A percentile compares a stretch with the other conserved stretches of the same genome.
These are phyloP conservation scores for Antheraea pernyi DNA, from an alignment of 1,140 invertebrate genomes.

Conservation along the genomic window DNA sequence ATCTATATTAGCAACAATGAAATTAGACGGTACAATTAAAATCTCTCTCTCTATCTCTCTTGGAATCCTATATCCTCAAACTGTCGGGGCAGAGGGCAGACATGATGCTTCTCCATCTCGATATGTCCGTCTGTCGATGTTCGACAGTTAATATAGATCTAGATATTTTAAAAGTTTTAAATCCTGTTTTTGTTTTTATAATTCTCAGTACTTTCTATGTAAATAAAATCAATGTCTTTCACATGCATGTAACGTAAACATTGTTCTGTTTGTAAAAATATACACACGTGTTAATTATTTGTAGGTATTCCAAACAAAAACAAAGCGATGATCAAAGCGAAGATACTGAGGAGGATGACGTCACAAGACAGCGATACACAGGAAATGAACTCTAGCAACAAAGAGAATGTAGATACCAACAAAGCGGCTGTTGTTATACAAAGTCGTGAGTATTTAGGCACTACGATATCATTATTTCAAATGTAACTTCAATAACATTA, in stretches of 20 bases:
- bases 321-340: slow-evolving; percentile 69
- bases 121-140: too few relatives aligned
- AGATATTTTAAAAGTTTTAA: too few relatives aligned
- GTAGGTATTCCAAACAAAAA: slow-evolving; percentile 62
- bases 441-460: slow-evolving; percentile 79
- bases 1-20: too few relatives aligned
- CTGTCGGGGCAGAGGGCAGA: too few relatives aligned
- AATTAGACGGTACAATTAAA: too few relatives aligned
- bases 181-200: background rate
- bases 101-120: too few relatives aligned
- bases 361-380: slow-evolving; percentile 63
- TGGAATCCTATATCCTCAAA: too few relatives aligned
- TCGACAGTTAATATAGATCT: too few relatives aligned
- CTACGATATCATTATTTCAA: background rate
- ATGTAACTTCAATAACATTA: background rate
- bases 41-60: too few relatives aligned
- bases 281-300: slow-evolving; percentile 1
- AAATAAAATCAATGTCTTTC: background rate
- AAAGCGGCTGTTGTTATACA: slow-evolving; percentile 84
- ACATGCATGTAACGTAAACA: background rate
- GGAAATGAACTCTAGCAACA: slow-evolving; percentile 60
- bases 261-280: background rate
- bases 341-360: slow-evolving; percentile 61
- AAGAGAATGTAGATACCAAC: slow-evolving; percentile 78
- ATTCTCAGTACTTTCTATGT: background rate